Evolutionary conservation across 2,888 invertebrate genomes (phyloP), one percentile per base, ranked within the genome.

Genomic region (Hofmannophila pseudospretella): DNA sequence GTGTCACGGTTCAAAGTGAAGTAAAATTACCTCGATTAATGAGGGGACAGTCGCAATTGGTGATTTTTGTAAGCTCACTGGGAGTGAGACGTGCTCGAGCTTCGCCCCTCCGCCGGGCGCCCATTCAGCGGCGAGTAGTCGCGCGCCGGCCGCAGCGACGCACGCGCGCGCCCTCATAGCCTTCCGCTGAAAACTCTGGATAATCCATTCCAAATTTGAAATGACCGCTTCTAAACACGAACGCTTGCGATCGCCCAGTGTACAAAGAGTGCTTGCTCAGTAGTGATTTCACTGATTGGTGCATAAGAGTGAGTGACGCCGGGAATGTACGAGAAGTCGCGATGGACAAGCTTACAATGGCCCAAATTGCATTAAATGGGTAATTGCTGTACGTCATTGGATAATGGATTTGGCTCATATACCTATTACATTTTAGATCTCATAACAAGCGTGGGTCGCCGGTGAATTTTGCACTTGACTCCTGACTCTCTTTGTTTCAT

Each of bases 351-450:
- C 66, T 63, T 67, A 74, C 76, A 66, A 85, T 86, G 85, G 59
- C 82, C 86, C 86, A 71, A 85, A 85, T 86, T 80, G 74, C 76
- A 78, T 75, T 81, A 82, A 86, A 84, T 85, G 82, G 86, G 86
- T 86, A 86, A 86, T 86, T 82, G 86, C 71, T 74, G 71, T 69
- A 82, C 77, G 77, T 86, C 84, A 86, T 85, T 86, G 86, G 72
- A 85, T 86, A 86, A 86, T 86, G 84, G 81, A 78, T 75, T 78
- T 72, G 66, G 71, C 72, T 75, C 71, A 70, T 79, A 69, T 74
- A 66, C 70, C 73, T 72, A 71, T 74, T 67, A 75, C 64, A 72
- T 73, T 68, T 71, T 67, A 71, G 71, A 63, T 64, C 69, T 72
- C 67, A 63, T 63, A 58, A 58, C 62, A 54, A 52, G 71, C 74